Conservation (phyloP, 2,888 invertebrate genomes). For the Pasiphila rectangulata region DNA sequence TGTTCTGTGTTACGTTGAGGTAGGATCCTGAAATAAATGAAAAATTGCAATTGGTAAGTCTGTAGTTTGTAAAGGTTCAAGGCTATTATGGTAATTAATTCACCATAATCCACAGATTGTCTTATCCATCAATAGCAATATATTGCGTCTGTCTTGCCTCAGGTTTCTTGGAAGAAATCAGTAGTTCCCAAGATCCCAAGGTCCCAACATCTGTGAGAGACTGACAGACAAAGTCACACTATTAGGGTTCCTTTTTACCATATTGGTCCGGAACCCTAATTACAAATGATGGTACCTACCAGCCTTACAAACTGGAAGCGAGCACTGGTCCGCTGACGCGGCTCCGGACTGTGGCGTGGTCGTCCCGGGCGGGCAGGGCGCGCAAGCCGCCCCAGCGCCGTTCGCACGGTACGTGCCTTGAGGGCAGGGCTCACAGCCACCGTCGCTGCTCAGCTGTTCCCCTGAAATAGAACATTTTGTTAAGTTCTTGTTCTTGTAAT, state of each 20-base stretch:
- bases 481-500: no score
- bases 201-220: no score
- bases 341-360: constrained; percentile 94
- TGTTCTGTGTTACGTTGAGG: constrained; percentile 91
- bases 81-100: background rate
- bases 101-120: no score
- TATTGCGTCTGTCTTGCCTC: no score
- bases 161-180: no score
- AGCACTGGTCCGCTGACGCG: constrained; percentile 93
- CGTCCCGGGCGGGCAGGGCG: constrained; percentile 91
- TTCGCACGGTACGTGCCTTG: constrained; percentile 92
- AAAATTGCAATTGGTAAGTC: no score
- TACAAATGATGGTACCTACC: constrained; percentile 57
- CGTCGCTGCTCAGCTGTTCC: constrained; percentile 91
- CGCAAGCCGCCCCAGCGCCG: constrained; percentile 93
- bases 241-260: no score
- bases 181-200: no score
- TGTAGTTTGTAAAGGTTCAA: constrained; percentile 1
- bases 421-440: constrained; percentile 95
- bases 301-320: constrained; percentile 91
- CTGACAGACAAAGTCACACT: no score
- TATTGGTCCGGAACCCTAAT: no score
- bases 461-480: constrained; percentile 65
- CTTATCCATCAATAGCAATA: no score
- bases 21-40: constrained; percentile 86